Percentiles rank a stretch among this genome's conserved stretches.
Evolutionary conservation across 2,113 vertebrate species (phyloP).

Genomic region (Azemiops feae): DNA sequence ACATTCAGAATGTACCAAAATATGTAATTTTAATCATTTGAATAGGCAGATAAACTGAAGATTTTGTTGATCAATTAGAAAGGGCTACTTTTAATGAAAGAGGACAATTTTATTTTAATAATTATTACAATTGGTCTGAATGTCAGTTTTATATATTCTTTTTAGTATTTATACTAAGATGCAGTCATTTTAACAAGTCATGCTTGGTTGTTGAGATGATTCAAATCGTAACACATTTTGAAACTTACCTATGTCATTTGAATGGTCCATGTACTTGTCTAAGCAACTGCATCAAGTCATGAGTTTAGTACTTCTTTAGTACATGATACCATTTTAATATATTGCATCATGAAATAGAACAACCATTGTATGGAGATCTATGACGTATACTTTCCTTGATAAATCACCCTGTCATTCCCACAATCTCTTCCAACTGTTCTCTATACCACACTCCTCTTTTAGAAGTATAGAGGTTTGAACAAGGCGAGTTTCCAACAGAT

Average conservation of each 20-base stretch:
- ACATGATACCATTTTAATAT: fast-evolving
- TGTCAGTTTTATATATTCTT: neutral
- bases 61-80: neutral
- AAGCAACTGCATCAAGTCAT: neutral
- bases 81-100: neutral
- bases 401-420: neutral
- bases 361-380: neutral
- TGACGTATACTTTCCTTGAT: fast-evolving
- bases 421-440: neutral
- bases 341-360: neutral
- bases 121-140: neutral
- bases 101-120: neutral
- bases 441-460: neutral
- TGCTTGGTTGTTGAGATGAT: neutral
- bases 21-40: neutral
- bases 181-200: neutral
- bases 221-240: neutral
- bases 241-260: neutral
- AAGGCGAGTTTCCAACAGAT: neutral
- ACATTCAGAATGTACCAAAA: neutral
- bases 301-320: neutral
- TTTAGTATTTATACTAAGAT: neutral
- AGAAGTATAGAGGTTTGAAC: neutral
- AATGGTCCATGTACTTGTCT: neutral
- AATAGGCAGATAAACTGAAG: neutral